Conservation (phyloP, 2,797 vertebrate species). For the Tokudaia muenninki region DNA sequence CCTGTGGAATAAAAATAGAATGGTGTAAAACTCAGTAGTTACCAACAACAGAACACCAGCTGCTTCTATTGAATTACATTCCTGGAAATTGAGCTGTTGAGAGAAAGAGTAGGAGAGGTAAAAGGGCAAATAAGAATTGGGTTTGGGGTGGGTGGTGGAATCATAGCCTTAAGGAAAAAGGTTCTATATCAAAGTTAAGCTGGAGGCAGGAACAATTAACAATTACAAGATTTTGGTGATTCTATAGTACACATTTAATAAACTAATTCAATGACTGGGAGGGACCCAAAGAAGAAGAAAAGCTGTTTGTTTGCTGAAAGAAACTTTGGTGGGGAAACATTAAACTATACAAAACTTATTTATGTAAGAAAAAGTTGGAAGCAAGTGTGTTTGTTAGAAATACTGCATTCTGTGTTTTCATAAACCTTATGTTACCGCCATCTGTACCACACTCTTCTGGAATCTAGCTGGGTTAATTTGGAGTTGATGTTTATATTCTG, state of each 20-base stretch:
- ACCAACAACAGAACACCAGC: not conserved
- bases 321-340: constrained; percentile 79
- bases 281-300: constrained; percentile 58
- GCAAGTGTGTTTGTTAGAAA: constrained; percentile 82
- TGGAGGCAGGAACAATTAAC: constrained; percentile 68
- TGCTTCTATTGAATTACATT: constrained; percentile 31
- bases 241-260: not conserved
- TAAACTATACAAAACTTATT: constrained; percentile 81
- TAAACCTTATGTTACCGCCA: constrained; percentile 84
- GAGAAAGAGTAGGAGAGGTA: constrained; percentile 33
- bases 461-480: constrained; percentile 78
- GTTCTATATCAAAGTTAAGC: constrained; percentile 60
- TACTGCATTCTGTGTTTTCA: constrained; percentile 80
- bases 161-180: constrained; percentile 55
- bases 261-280: constrained; percentile 59
- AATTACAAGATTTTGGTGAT: constrained; percentile 67
- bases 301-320: constrained; percentile 71
- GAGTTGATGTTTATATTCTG: constrained; percentile 71
- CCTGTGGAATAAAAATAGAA: constrained; percentile 69
- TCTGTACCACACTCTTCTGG: constrained; percentile 78
- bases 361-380: constrained; percentile 79
- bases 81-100: constrained; percentile 61
- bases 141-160: not conserved
- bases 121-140: constrained; percentile 68
- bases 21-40: constrained; percentile 33